phyloP scores from a whole-genome alignment of 2,888 invertebrate species.

The Vanessa cardui region DNA sequence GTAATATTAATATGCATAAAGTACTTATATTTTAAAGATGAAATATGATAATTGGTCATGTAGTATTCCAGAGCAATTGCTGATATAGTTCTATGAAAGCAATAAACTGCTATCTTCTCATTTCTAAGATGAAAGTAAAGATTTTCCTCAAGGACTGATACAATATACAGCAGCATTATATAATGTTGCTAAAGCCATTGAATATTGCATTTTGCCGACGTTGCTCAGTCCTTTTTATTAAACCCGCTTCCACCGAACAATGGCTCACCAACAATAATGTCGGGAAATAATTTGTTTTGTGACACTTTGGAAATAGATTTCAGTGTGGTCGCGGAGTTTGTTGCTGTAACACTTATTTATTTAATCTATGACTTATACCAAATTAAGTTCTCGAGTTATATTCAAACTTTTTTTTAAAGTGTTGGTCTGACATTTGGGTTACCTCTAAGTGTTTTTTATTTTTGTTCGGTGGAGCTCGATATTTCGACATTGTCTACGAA shows the following conservation, averaged over 20 bases:
- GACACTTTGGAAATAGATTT: constrained; percentile 33
- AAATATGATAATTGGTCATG: not conserved
- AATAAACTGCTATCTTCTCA: constrained; percentile 2
- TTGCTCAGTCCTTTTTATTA: constrained; percentile 57
- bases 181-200: constrained; percentile 31
- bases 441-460: too few species aligned
- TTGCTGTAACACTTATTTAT: not conserved
- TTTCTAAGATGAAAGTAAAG: constrained; percentile 14
- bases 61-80: not conserved
- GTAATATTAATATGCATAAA: too few species aligned
- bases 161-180: constrained; percentile 18
- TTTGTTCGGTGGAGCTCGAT: too few species aligned
- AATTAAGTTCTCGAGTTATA: not conserved
- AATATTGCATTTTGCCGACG: constrained; percentile 57
- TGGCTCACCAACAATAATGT: constrained; percentile 47
- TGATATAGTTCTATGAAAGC: not conserved
- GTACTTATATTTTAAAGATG: too few species aligned
- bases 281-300: constrained; percentile 40
- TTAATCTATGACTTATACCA: not conserved
- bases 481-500: too few species aligned
- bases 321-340: constrained; percentile 7
- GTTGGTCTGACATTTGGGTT: too few species aligned
- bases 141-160: constrained; percentile 18
- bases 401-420: too few species aligned
- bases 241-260: constrained; percentile 56